Percentiles rank a stretch among this genome's conserved stretches.
Conservation (phyloP, 2,888 invertebrate genomes). For the Andrena bucephala region DNA sequence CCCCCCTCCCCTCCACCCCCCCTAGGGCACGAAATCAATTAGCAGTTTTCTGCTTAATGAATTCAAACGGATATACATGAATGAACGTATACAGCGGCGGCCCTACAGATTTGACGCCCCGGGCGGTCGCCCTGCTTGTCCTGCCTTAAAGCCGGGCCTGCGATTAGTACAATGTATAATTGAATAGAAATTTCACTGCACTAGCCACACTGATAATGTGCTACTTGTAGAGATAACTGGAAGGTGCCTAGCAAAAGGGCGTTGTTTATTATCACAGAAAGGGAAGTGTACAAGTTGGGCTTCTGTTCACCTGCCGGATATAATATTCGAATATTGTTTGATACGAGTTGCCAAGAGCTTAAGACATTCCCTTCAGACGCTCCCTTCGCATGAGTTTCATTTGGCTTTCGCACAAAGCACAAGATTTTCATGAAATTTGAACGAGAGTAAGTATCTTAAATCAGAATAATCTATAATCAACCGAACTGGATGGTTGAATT, state of each 20-base stretch:
- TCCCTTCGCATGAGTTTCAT: conserved; percentile 5
- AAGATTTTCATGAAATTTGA: conserved; percentile 7
- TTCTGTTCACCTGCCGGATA: conserved; percentile 55
- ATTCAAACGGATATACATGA: too few relatives aligned
- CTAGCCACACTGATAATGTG: neutral
- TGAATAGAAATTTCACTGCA: neutral
- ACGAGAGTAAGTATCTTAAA: neutral
- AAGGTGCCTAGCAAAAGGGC: conserved; percentile 21
- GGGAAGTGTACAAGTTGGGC: conserved; percentile 19
- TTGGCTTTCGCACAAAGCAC: neutral
- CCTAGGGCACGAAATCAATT: too few relatives aligned
- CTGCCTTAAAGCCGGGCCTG: neutral
- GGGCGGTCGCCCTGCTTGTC: too few relatives aligned
- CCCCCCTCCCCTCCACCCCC: too few relatives aligned
- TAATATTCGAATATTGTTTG: conserved; percentile 62
- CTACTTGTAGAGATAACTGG: neutral
- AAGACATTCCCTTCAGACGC: conserved; percentile 18
- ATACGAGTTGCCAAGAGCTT: conserved; percentile 42
- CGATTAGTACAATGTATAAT: neutral
- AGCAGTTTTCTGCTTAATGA: too few relatives aligned
- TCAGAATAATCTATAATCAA: neutral
- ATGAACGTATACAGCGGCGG: too few relatives aligned
- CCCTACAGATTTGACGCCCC: too few relatives aligned
- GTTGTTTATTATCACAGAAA: conserved; percentile 58
- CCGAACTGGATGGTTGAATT: too few relatives aligned